Percentiles rank a stretch among this genome's conserved stretches.
Evolutionary conservation across 2,888 invertebrate species (phyloP).

Genomic region (Seira musarum): DNA sequence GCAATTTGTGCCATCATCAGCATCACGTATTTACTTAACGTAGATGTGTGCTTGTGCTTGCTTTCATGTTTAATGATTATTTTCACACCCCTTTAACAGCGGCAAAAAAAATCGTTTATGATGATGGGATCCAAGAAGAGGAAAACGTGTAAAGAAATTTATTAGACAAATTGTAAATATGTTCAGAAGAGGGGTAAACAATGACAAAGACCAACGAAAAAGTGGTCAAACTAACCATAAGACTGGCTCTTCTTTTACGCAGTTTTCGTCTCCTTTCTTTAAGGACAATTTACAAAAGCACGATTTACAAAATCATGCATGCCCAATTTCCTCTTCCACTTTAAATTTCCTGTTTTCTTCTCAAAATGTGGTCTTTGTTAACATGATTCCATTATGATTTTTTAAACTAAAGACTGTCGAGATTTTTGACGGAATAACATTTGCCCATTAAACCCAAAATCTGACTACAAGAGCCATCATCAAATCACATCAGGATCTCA

Average conservation of each 20-base stretch:
- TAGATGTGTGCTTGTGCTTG: neutral
- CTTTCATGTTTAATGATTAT: slow-evolving; percentile 38
- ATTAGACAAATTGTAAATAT: neutral
- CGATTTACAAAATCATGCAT: slow-evolving; percentile 5
- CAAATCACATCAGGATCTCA: slow-evolving; percentile 7
- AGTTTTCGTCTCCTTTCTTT: too few species aligned
- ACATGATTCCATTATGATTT: slow-evolving; percentile 8
- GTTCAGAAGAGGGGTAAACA: slow-evolving; percentile 20
- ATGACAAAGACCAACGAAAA: too few species aligned
- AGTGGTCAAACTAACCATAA: too few species aligned
- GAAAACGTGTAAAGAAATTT: neutral
- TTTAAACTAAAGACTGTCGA: slow-evolving; percentile 13
- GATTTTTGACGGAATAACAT: slow-evolving; percentile 25
- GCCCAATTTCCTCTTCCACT: slow-evolving; percentile 1
- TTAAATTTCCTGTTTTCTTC: slow-evolving; percentile 10
- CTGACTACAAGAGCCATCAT: slow-evolving; percentile 16
- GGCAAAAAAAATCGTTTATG: neutral
- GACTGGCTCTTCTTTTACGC: too few species aligned
- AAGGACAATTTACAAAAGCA: neutral
- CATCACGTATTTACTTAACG: slow-evolving; percentile 4
- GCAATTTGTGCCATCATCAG: neutral
- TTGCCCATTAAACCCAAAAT: neutral
- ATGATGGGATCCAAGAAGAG: neutral
- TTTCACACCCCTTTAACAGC: slow-evolving; percentile 38
- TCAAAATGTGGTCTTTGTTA: neutral